Conservation (phyloP, 2,113 vertebrate genomes). For the Apaloderma vittatum region DNA sequence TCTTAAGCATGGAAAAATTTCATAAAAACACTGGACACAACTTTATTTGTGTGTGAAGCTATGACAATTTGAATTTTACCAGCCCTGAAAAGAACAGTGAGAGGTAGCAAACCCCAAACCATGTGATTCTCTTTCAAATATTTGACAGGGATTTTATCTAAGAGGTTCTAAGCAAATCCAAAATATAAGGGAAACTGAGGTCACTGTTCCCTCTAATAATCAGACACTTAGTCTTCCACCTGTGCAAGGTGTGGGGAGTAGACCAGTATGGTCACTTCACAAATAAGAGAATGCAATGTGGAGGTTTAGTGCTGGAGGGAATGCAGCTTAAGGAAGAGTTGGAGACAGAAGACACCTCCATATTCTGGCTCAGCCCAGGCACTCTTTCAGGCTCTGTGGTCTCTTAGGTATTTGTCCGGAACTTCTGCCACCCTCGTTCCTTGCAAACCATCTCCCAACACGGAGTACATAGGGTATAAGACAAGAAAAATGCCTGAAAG, state of each 20-base stretch:
- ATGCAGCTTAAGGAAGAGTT: background rate
- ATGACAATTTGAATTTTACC: background rate
- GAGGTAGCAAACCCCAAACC: background rate
- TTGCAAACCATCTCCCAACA: background rate
- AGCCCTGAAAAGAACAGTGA: background rate
- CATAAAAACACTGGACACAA: background rate
- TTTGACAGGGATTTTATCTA: background rate
- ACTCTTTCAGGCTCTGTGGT: too few species aligned
- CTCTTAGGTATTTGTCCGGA: background rate
- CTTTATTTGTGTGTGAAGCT: background rate
- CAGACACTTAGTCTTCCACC: background rate
- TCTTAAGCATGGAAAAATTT: background rate
- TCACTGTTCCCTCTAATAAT: background rate
- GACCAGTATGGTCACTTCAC: background rate
- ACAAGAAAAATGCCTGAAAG: background rate
- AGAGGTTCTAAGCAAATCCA: background rate
- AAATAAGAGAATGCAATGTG: background rate
- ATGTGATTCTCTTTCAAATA: background rate
- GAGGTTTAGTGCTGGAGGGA: background rate
- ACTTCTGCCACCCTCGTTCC: background rate
- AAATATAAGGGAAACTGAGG: background rate
- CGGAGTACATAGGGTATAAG: background rate
- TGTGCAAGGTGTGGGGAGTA: background rate
- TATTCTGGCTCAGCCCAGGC: fast-evolving
- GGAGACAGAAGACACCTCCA: background rate